A percentile compares a stretch with the other conserved stretches of the same genome.
Evolutionary conservation across 1,140 invertebrate genomes (phyloP).

Genomic region (Armadillidium nasatum): DNA sequence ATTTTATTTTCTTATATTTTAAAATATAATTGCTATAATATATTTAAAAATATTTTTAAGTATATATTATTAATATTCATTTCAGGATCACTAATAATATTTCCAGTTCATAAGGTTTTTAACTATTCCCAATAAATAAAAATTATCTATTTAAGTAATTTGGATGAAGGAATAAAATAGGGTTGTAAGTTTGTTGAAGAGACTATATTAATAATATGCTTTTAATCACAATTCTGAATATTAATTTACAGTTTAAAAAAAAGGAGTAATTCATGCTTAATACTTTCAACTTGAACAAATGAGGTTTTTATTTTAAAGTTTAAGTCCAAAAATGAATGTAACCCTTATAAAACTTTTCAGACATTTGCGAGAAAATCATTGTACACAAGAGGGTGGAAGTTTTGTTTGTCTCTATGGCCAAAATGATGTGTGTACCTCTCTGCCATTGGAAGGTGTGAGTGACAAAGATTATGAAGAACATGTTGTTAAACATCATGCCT

Average conservation of each 20-base stretch:
- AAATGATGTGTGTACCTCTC: constrained; percentile 76
- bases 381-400: constrained; percentile 79
- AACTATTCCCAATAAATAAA: too few species aligned
- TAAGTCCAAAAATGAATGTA: not conserved
- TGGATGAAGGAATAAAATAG: not conserved
- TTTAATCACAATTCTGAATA: not conserved
- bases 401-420: constrained; percentile 83
- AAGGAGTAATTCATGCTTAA: not conserved
- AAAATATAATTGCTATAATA: not conserved
- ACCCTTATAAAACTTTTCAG: constrained; percentile 49
- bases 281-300: not conserved
- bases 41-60: not conserved
- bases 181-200: not conserved
- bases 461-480: constrained; percentile 84
- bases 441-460: constrained; percentile 81
- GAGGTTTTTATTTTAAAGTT: not conserved
- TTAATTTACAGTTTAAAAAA: not conserved
- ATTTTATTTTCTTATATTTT: not conserved
- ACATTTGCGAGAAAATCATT: constrained; percentile 75
- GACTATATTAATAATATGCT: not conserved
- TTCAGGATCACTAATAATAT: not conserved
- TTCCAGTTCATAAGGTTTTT: too few species aligned
- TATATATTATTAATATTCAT: not conserved
- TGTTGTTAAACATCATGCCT: constrained; percentile 67
- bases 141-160: not conserved